Conservation (phyloP, 2,797 vertebrate species). For the Phalanger gymnotis region DNA sequence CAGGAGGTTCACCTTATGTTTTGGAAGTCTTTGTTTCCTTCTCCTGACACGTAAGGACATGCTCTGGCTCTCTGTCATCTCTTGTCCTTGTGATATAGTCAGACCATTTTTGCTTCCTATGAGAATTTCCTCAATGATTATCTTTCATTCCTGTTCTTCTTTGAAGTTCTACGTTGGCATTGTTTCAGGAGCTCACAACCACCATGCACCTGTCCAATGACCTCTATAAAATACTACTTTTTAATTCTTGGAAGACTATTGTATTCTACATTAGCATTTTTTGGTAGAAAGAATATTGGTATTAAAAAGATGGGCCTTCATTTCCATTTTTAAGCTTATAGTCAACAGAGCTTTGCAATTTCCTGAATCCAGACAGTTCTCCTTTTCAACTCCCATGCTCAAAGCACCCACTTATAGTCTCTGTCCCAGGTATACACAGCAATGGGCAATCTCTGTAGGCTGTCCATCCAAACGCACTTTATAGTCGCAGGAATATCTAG, state of each 20-base stretch:
- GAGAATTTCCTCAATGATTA: neutral
- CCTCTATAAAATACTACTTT: neutral
- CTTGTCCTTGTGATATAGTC: neutral
- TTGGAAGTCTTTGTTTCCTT: neutral
- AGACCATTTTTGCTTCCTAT: neutral
- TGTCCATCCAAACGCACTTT: too few species aligned
- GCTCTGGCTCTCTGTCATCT: neutral
- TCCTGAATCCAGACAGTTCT: neutral
- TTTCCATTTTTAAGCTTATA: neutral
- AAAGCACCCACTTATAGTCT: neutral
- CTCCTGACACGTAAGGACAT: neutral
- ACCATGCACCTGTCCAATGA: neutral
- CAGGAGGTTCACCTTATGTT: neutral
- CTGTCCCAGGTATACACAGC: neutral
- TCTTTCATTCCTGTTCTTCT: neutral
- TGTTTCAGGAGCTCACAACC: neutral
- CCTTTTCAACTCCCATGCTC: neutral
- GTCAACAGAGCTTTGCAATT: neutral
- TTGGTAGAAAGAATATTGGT: neutral
- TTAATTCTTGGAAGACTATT: neutral
- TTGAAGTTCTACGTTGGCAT: neutral
- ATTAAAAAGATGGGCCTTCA: neutral
- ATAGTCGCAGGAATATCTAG: too few species aligned
- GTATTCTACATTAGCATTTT: neutral
- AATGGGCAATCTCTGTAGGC: neutral